phyloP scores from a whole-genome alignment of 2,797 vertebrate species.

The Pseudotriccus pelzelni region DNA sequence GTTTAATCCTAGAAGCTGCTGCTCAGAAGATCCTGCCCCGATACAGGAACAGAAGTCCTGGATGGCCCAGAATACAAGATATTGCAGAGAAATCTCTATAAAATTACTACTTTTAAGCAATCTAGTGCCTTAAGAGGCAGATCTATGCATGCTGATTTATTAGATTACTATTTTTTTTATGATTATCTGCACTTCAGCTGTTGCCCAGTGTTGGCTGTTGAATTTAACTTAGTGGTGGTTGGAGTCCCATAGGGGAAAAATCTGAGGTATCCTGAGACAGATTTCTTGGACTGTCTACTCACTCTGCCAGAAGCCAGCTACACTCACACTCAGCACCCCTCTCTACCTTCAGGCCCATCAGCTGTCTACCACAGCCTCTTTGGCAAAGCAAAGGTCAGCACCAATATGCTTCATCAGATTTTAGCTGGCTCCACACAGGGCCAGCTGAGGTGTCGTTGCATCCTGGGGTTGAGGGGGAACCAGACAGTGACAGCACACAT shows the following conservation, averaged over 20 bases:
- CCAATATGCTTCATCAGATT: background rate
- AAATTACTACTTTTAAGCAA: background rate
- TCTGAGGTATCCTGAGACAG: background rate
- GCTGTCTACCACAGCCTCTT: background rate
- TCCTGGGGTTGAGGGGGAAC: background rate
- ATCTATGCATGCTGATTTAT: background rate
- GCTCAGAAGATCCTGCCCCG: background rate
- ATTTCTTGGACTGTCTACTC: background rate
- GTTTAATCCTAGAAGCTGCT: background rate
- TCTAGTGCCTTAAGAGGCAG: background rate
- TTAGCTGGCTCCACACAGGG: background rate
- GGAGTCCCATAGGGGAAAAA: background rate
- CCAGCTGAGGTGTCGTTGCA: background rate
- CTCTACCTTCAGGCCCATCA: background rate
- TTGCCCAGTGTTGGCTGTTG: background rate
- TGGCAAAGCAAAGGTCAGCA: background rate
- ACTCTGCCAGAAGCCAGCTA: background rate
- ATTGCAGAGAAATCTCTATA: background rate
- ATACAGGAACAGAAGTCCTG: background rate
- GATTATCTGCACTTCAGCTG: background rate
- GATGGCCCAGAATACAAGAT: background rate
- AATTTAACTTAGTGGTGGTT: background rate
- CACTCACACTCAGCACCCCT: background rate
- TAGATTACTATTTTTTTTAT: background rate
- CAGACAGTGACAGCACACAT: fast-evolving